phyloP scores from a whole-genome alignment of 2,113 vertebrate genomes.

The Malurus alboscapulatus region DNA sequence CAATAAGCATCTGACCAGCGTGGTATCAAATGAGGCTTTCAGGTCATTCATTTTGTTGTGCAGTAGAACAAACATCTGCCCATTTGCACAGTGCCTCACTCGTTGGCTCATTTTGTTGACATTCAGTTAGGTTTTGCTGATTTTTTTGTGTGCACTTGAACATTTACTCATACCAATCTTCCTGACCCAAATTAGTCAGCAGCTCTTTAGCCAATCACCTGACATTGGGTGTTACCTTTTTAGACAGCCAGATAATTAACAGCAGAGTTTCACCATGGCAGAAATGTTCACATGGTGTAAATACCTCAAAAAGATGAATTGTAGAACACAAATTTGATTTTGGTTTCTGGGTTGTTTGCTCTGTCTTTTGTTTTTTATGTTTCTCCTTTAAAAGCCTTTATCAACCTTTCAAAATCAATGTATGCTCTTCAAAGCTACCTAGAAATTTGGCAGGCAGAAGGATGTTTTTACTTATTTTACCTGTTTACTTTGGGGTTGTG shows the following conservation, averaged over 20 bases:
- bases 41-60: not conserved
- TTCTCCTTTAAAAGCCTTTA: not conserved
- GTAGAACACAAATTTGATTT: not conserved
- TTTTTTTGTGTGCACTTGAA: not conserved
- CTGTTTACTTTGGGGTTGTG: not conserved
- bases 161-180: not conserved
- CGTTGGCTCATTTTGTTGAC: not conserved
- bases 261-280: not conserved
- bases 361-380: not conserved
- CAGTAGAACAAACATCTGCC: not conserved
- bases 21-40: not conserved
- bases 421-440: slow-evolving; percentile 11
- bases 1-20: accelerated
- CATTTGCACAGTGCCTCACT: not conserved
- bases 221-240: not conserved
- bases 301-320: not conserved
- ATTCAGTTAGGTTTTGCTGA: not conserved
- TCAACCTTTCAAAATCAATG: not conserved
- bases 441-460: not conserved
- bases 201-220: not conserved
- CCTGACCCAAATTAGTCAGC: not conserved
- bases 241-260: not conserved
- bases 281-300: not conserved
- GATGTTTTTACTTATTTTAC: not conserved
- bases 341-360: not conserved